Evolutionary conservation across 2,888 invertebrate species (phyloP), one percentile per base, ranked within the genome.

Genomic region (Chloromyia formosa): DNA sequence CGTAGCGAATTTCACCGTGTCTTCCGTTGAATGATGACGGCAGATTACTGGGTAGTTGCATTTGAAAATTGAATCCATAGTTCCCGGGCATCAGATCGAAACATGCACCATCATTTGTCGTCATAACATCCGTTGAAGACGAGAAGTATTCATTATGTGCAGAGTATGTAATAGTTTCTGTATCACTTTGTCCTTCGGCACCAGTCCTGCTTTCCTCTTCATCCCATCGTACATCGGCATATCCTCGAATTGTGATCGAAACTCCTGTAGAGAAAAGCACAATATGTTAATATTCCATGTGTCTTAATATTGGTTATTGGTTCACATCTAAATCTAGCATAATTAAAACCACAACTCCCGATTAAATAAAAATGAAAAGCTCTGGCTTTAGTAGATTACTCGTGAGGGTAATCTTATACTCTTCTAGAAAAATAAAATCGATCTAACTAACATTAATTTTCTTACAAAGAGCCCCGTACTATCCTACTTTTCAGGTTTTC

Each of bases 21-120:
- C 90, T 86, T 3, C 92, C 92, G 81, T 91, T 92, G 82, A 93
- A 94, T 0, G 93, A 93, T 0, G 93, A 93, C 12, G 94, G 94
- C 69, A 94, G 85, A 77, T 91, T 84, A 1, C 82, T 81, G 1
- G 85, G 84, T 74, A 84, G 81, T 2, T 89, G 88, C 79, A 91
- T 92, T 22, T 90, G 89, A 81, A 96, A 95, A 35, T 93, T 93
- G 81, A 93, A 96, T 1, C 87, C 88, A 81, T 93, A 84, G 76
- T 83, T 83, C 0, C 95, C 95, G 23, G 89, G 84, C 10, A 91
- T 89, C 76, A 94, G 86, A 82, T 91, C 92, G 76, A 92, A 88
- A 82, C 92, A 90, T 79, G 86, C 86, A 12, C 90, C 92, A 87
- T 84, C 84, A 68, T 80, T 82, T 74, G 84, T 82, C 0, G 84